Percentiles rank a stretch among this genome's conserved stretches.
Evolutionary conservation across 2,797 vertebrate species (phyloP).

Genomic region (Babyrousa celebensis): DNA sequence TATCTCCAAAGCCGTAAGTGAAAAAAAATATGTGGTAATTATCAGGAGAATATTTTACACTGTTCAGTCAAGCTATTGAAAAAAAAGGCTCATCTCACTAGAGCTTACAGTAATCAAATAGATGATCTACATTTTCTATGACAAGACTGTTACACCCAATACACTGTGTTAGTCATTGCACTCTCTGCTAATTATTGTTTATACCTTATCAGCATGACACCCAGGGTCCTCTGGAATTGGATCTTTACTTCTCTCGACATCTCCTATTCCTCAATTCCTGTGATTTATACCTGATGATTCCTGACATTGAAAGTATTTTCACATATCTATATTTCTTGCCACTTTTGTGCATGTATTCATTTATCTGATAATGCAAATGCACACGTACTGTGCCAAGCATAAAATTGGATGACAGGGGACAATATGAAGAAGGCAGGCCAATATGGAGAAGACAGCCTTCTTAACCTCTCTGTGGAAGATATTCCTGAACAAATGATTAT

Average conservation of each 20-base stretch:
- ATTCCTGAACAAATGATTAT: constrained; percentile 17
- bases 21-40: constrained; percentile 32
- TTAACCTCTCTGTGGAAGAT: constrained; percentile 15
- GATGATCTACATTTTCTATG: constrained; percentile 17
- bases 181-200: not conserved
- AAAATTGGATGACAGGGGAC: not conserved
- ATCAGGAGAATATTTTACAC: constrained; percentile 38
- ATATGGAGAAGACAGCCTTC: too few species aligned
- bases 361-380: not conserved
- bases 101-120: not conserved
- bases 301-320: not conserved
- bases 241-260: not conserved
- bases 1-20: constrained; percentile 17
- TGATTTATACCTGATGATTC: not conserved
- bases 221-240: not conserved
- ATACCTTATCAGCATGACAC: not conserved
- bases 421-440: not conserved
- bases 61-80: not conserved
- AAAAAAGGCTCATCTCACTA: not conserved
- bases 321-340: not conserved
- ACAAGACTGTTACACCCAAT: not conserved
- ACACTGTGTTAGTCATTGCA: not conserved
- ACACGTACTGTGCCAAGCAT: too few species aligned
- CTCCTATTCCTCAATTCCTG: not conserved
- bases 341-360: not conserved